Evolutionary conservation across 2,888 invertebrate genomes (phyloP), one percentile per base, ranked within the genome.

Genomic region (Ceriagrion tenellum): DNA sequence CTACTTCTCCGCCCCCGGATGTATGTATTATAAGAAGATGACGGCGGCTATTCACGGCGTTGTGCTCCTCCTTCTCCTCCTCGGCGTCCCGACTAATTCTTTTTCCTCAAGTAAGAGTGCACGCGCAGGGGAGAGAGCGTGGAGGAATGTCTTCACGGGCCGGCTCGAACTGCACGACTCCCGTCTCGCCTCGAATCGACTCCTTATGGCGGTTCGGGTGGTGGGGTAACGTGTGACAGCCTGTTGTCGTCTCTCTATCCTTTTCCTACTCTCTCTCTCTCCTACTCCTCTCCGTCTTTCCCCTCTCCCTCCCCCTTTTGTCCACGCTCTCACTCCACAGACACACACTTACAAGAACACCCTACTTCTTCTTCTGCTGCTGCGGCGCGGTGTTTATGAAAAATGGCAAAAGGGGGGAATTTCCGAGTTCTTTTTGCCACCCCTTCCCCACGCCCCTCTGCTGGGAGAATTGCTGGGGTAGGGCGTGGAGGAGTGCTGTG

Each of bases 101-200:
- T 26, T 59, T 23, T 69, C 26, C 69, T 69, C 69, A 20, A 69
- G 59, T 13, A 26, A 2, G 23, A 4, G 26, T 69, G 69, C 69
- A 26, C n/a, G 26, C 18, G 59, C 23, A 35, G 35, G n/a, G n/a
- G n/a, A 16, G 35, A 35, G 81, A 81, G 30, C 35, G 26, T 81
- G 81, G 81, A 35, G 81, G 81, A 81, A 81, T 81, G 81, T 81
- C 81, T 81, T 81, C 81, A 35, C 81, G 35, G 81, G 35, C 81
- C 81, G 81, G 30, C 81, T 30, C 81, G 81, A 81, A 35, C 30
- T 3, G 13, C 35, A 35, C 81, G 81, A 81, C 81, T 81, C 81
- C 81, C 35, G 26, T 81, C 81, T 81, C 81, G 81, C 81, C 81
- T 30, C 30, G 81, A 81, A 81, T 81, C 81, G 81, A 81, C 81